Base-by-base conservation (phyloP, 1,140 invertebrate species). In the Pantala flavescens region DNA sequence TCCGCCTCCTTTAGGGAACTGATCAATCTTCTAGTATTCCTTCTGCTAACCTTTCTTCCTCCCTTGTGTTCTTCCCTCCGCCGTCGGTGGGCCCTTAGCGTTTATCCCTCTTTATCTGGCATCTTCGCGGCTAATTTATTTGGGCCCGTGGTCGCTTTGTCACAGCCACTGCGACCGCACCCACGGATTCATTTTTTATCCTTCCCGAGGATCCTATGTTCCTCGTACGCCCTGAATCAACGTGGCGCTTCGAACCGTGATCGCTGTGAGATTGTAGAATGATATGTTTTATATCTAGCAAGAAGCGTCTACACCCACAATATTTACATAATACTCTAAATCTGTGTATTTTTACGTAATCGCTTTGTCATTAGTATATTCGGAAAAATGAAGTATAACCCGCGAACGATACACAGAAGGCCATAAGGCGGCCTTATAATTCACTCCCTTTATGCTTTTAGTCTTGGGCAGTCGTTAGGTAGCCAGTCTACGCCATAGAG, bases 81-180 rank as follows among this genome's bases (percentile, higher is more conserved):
- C 49, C 14, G 49, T 63, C 49, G 49, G 49, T 63, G 49, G 49
- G 3, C 49, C 49, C 49, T 63, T 63, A 63, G 49, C 12, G 49
- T 21, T 63, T 63, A 63, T 63, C n/a, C 49, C n/a, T 63, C 49
- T 63, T 63, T 63, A 63, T 63, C 49, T 63, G 16, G 49, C 3
- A 63, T 63, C 49, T 63, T 63, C 49, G n/a, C 16, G n/a, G 49
- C 49, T 63, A 63, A 63, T 63, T 63, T 63, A 63, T 63, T 63
- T 63, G 16, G 49, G 12, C 49, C 49, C 14, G 16, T 63, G 49
- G 49, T 63, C 49, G 49, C 49, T 63, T 63, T 63, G 49, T 63
- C 49, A 63, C 49, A 21, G 16, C n/a, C 14, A 21, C 12, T 21
- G 12, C n/a, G n/a, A 63, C 49, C 49, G 49, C 49, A 63, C 49